Evolutionary conservation across 2,797 vertebrate species (phyloP), one percentile per base, ranked within the genome.

Genomic region (Eupleurogrammus muticus): DNA sequence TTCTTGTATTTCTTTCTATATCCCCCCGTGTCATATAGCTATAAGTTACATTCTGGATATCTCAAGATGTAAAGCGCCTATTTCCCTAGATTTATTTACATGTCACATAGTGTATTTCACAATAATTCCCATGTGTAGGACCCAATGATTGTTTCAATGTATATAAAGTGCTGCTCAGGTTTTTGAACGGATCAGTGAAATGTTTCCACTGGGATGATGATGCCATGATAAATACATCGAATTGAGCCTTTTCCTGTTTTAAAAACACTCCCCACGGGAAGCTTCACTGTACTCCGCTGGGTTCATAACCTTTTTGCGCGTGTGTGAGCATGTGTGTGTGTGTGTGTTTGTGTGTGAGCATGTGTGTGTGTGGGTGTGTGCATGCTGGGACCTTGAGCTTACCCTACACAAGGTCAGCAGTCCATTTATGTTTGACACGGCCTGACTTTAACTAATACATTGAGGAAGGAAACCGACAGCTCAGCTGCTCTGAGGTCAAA

Each of bases 401-500:
- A 79, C 53, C 60, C 59, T 68, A 63, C 34, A 83, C 66, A 62
- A 76, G 83, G 65, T 78, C 80, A 81, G 71, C n/a, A 2, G 64
- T 53, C 56, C 36, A 61, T 73, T 72, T 81, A 51, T 72, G 61
- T 81, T 67, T 81, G 65, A 81, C 86, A 81, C 17, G 4, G 20
- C 32, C 66, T 66, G 78, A 70, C 40, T 77, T 74, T 54, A 76
- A 53, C 73, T 70, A 64, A 86, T 72, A 79, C 61, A 79, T 70
- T 54, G 38, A 73, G 60, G 70, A 83, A 75, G 73, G 53, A 83
- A 81, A 65, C 56, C 13, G 48, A 66, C 36, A 58, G 42, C 69
- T 73, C 61, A 72, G 69, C 70, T 73, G 77, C 70, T 81, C 58
- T 66, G 57, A 68, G 69, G 81, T 82, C 69, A 77, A 58, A 77